Conservation (phyloP, 2,888 invertebrate species). For the Acleris sparsana region DNA sequence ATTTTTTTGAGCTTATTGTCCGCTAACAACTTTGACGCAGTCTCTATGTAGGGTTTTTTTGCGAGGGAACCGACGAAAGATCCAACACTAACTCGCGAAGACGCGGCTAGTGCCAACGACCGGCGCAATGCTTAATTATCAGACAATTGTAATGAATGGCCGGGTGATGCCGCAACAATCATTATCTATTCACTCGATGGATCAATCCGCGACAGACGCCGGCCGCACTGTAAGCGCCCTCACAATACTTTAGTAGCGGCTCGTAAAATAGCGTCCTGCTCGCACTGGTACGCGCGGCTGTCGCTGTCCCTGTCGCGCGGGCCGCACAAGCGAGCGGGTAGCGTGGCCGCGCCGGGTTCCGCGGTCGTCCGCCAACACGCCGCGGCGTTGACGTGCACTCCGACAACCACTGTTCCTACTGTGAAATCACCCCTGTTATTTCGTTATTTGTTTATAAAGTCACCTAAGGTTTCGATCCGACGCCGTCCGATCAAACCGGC, state of each 20-base stretch:
- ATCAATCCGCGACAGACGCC: slow-evolving; percentile 63
- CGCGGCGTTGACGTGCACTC: slow-evolving; percentile 80
- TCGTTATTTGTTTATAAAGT: slow-evolving; percentile 70
- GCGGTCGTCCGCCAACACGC: slow-evolving; percentile 77
- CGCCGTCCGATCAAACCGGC: slow-evolving; percentile 61
- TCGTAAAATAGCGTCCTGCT: slow-evolving; percentile 58
- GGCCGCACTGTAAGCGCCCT: slow-evolving; percentile 64
- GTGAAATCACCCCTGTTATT: slow-evolving; percentile 76
- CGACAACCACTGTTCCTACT: slow-evolving; percentile 70
- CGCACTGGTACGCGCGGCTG: slow-evolving; percentile 32
- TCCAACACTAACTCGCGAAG: too few relatives aligned
- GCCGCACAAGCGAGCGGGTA: slow-evolving; percentile 52
- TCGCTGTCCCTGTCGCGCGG: slow-evolving; percentile 54
- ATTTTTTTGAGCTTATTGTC: too few relatives aligned
- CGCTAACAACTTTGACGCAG: too few relatives aligned
- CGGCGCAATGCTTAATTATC: slow-evolving; percentile 42
- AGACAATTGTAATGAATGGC: slow-evolving; percentile 72
- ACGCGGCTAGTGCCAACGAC: too few relatives aligned
- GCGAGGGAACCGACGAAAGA: too few relatives aligned
- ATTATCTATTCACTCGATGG: slow-evolving; percentile 67
- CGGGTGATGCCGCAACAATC: slow-evolving; percentile 57
- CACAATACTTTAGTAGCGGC: slow-evolving; percentile 62
- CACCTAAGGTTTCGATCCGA: slow-evolving; percentile 61
- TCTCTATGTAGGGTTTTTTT: too few relatives aligned
- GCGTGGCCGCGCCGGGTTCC: slow-evolving; percentile 76